Percentiles rank a stretch among this genome's conserved stretches.
These are phyloP conservation scores for Malthinus seriepunctatus DNA, from an alignment of 2,888 invertebrate genomes.

Conservation along the genomic window DNA sequence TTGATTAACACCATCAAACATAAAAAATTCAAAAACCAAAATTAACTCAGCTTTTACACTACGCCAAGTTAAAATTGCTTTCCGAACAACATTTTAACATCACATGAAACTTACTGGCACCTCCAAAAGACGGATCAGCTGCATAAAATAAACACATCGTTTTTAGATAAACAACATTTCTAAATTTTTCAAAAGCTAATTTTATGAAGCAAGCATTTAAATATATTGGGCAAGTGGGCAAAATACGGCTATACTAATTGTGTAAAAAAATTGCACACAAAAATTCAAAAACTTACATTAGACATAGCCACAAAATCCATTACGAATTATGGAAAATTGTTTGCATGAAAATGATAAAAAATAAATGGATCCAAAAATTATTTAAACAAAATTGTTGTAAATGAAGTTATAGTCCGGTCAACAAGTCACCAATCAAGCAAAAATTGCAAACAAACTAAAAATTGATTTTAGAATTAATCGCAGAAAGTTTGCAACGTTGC, in stretches of 20 bases:
- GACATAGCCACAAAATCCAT: conserved; percentile 44
- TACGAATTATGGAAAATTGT: conserved; percentile 40
- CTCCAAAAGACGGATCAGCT: conserved; percentile 58
- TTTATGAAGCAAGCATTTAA: conserved; percentile 9
- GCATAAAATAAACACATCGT: conserved; percentile 38
- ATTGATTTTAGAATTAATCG: too few species aligned
- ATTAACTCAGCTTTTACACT: not conserved
- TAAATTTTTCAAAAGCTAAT: not conserved
- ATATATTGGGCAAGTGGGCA: conserved; percentile 21
- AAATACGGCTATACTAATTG: conserved; percentile 39
- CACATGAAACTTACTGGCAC: conserved; percentile 61
- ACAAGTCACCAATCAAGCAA: too few species aligned
- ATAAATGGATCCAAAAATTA: conserved; percentile 20
- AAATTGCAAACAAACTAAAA: not conserved
- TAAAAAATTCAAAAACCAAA: not conserved
- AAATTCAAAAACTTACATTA: conserved; percentile 49
- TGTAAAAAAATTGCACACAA: conserved; percentile 43
- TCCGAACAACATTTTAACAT: conserved; percentile 7
- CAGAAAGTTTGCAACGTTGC: too few species aligned
- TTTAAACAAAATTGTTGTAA: not conserved
- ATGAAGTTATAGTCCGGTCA: too few species aligned
- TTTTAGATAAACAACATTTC: conserved; percentile 7
- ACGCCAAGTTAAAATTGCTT: not conserved
- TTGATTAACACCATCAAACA: too few species aligned
- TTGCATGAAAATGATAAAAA: conserved; percentile 46